These are phyloP conservation scores for Isurus oxyrinchus DNA, from an alignment of 2,113 vertebrate species.

Conservation along the genomic window DNA sequence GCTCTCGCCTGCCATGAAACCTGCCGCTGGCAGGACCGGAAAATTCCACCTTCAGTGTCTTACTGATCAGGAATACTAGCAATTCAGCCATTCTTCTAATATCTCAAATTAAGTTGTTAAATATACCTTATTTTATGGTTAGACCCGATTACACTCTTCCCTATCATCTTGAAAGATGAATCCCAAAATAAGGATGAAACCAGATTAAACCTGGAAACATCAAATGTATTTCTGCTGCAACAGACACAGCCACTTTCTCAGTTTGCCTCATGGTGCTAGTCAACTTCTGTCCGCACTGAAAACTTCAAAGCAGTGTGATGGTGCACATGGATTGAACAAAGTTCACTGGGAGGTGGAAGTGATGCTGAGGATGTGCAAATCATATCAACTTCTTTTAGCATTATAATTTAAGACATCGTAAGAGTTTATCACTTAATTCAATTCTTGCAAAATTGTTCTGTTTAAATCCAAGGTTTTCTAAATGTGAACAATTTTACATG, in stretches of 20 bases:
- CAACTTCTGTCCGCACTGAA: not conserved
- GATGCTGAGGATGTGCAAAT: not conserved
- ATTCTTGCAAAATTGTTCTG: not conserved
- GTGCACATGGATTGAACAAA: not conserved
- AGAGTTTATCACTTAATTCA: not conserved
- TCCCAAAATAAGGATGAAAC: not conserved
- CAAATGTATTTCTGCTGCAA: not conserved
- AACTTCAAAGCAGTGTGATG: not conserved
- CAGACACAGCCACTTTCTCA: not conserved
- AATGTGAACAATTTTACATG: not conserved
- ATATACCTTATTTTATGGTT: not conserved
- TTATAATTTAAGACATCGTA: not conserved
- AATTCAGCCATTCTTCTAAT: not conserved
- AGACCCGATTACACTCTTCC: not conserved
- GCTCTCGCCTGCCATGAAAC: too few relatives aligned
- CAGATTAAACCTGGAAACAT: not conserved
- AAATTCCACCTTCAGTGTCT: too few relatives aligned
- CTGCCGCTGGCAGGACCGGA: too few relatives aligned
- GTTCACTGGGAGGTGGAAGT: not conserved
- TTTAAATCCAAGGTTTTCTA: not conserved
- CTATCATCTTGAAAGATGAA: not conserved
- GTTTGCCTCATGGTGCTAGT: not conserved
- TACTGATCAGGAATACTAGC: not conserved
- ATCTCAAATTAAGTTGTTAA: not conserved
- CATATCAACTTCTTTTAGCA: not conserved